phyloP scores from a whole-genome alignment of 2,113 vertebrate species.

The Sinocyclocheilus anshuiensis region DNA sequence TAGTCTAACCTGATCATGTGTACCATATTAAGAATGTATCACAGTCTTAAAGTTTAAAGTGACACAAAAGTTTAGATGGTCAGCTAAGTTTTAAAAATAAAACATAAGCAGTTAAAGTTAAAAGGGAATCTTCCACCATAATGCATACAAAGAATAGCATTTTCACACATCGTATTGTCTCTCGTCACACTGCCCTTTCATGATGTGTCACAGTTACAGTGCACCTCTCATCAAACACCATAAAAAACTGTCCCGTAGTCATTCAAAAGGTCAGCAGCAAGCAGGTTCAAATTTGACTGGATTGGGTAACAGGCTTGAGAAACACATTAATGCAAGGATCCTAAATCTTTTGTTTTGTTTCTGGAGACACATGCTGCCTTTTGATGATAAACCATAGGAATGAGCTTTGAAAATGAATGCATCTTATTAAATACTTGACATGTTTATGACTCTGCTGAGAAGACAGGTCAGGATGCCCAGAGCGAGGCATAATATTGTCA shows the following conservation, averaged over 20 bases:
- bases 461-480: conserved; percentile 8
- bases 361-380: not conserved
- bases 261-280: conserved; percentile 15
- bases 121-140: not conserved
- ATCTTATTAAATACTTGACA: conserved; percentile 31
- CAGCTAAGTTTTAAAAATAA: not conserved
- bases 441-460: conserved; percentile 34
- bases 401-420: conserved; percentile 15
- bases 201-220: not conserved
- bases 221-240: not conserved
- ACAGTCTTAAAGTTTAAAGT: not conserved
- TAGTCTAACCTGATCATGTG: not conserved
- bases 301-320: not conserved
- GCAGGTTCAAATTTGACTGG: not conserved
- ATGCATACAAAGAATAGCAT: not conserved
- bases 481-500: conserved; percentile 4
- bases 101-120: not conserved
- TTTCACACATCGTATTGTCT: not conserved
- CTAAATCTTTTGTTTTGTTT: conserved; percentile 10
- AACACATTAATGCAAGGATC: conserved; percentile 10
- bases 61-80: not conserved
- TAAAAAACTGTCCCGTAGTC: not conserved
- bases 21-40: not conserved
- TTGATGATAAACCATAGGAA: conserved; percentile 14
- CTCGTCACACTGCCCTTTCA: not conserved